Evolutionary conservation across 2,113 vertebrate species (phyloP).

Genomic region (Candoia aspera): DNA sequence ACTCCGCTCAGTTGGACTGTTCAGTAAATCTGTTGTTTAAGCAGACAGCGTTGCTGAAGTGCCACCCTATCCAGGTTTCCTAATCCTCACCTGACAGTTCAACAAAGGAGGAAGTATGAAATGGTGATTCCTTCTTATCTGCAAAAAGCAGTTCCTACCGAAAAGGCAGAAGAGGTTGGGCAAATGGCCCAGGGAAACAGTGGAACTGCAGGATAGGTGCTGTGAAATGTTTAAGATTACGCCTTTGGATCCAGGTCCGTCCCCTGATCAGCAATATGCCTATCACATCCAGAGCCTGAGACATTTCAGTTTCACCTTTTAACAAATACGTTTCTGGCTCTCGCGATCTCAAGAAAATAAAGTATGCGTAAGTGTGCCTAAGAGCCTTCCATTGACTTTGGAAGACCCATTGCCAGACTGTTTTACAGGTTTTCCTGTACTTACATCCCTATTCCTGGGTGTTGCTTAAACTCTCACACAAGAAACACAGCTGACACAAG

Average conservation of each 20-base stretch:
- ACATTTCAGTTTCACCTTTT: background rate
- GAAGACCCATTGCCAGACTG: background rate
- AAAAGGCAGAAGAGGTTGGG: background rate
- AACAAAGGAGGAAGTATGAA: background rate
- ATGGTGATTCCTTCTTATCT: background rate
- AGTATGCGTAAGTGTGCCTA: background rate
- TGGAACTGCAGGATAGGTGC: background rate
- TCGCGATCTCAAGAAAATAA: background rate
- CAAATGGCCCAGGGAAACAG: background rate
- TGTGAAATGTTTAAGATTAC: background rate
- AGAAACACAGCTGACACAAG: background rate
- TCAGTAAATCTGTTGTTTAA: background rate
- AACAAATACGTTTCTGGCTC: background rate
- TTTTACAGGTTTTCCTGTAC: background rate
- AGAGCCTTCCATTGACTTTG: background rate
- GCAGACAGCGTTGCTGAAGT: background rate
- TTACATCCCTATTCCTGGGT: background rate
- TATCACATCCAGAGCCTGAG: background rate
- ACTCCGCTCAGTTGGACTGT: background rate
- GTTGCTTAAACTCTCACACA: background rate
- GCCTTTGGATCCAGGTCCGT: background rate
- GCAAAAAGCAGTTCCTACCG: background rate
- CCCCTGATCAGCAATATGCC: background rate
- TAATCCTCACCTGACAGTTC: background rate
- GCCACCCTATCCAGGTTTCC: background rate